A percentile compares a stretch with the other conserved stretches of the same genome.
Evolutionary conservation across 1,140 invertebrate species (phyloP).

Genomic region (Aplysia californica): DNA sequence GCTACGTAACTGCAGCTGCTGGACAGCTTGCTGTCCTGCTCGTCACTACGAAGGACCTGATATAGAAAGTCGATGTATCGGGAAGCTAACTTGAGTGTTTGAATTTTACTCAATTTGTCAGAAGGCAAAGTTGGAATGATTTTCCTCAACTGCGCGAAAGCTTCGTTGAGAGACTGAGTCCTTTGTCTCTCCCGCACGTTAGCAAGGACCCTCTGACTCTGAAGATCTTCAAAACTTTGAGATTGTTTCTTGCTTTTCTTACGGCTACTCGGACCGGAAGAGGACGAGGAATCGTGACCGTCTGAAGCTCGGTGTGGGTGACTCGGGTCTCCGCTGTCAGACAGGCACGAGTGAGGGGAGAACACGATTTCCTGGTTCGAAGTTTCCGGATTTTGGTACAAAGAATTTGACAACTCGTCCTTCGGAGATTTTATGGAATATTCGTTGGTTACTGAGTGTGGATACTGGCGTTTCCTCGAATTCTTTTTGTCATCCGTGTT

Average conservation of each 20-base stretch:
- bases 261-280: not conserved
- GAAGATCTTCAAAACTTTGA: slow-evolving; percentile 62
- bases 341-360: not conserved
- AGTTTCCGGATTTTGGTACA: no score
- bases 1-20: slow-evolving; percentile 81
- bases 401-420: no score
- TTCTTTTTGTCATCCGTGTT: not conserved
- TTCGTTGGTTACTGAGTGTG: not conserved
- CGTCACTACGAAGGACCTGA: slow-evolving; percentile 75
- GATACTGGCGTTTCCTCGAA: not conserved
- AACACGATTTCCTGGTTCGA: no score
- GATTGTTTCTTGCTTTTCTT: slow-evolving; percentile 49
- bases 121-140: slow-evolving; percentile 98
- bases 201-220: slow-evolving; percentile 87
- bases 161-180: slow-evolving; percentile 97
- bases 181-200: slow-evolving; percentile 96
- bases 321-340: not conserved
- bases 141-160: slow-evolving; percentile 90
- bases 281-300: not conserved
- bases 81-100: slow-evolving; percentile 94
- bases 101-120: slow-evolving; percentile 98
- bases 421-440: no score
- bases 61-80: slow-evolving; percentile 81
- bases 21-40: slow-evolving; percentile 54
- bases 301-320: not conserved